Evolutionary conservation across 2,888 invertebrate species (phyloP), one percentile per base, ranked within the genome.

Genomic region (Tiliacea citrago): DNA sequence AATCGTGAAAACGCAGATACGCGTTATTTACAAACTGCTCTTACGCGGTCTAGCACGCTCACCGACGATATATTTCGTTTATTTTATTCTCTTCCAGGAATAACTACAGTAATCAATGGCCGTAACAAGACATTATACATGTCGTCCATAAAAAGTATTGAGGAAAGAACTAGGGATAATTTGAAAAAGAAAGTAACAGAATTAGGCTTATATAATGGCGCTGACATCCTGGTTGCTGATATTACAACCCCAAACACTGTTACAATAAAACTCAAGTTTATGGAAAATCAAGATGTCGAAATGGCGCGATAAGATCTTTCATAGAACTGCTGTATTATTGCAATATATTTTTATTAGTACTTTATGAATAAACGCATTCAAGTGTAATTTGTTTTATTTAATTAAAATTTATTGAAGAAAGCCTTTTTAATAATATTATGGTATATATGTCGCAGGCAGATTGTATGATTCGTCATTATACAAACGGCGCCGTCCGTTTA

Each of bases 71-170:
- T n/a, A 55, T 49, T 21, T 21, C 0, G 35, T 24, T 12, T 51
- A 35, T 71, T 65, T 39, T 53, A 12, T 63, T 68, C 13, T 68
- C 73, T 75, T 68, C 45, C 83, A 97, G 97, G 99, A 57, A 97
- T 99, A 47, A 98, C 99, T 0, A 98, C 98, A 29, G 97, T 97
- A 9, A 97, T 98, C 60, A 97, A 98, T 89, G 99, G 98, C 7
- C 98, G 98, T 92, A 98, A 98, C 91, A 98, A 98, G 94, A 99
- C 99, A 0, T 96, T 99, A 18, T 99, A 99, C 92, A 99, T 99
- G 97, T 98, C 98, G 47, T 98, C 98, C 21, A 98, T 99, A 35
- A 97, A 98, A 82, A 99, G 99, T 86, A 99, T 99, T 89, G 99
- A 99, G 94, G 98, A 98, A 90, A 97, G 97, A 86, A 99, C 99